Percentiles rank a stretch among this genome's conserved stretches.
These are phyloP conservation scores for Drosophila neotestacea DNA, from an alignment of 2,888 invertebrate genomes.

Conservation along the genomic window DNA sequence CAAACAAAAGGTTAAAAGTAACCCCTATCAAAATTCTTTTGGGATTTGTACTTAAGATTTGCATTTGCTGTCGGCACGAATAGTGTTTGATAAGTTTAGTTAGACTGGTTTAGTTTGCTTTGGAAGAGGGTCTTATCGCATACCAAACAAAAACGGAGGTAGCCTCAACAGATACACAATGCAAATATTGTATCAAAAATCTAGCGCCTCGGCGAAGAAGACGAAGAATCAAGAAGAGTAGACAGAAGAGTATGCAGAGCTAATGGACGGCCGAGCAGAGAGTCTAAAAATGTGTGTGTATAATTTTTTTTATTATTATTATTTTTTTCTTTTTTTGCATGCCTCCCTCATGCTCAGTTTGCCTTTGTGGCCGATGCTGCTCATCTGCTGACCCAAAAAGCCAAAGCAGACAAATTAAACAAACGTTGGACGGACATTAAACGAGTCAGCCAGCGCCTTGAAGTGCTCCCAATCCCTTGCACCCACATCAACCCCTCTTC, in stretches of 20 bases:
- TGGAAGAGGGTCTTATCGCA: slow-evolving; percentile 33
- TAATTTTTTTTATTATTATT: background rate
- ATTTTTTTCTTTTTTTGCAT: slow-evolving; percentile 45
- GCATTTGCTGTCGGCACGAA: slow-evolving; percentile 13
- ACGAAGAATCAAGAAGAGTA: background rate
- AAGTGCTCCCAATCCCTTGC: slow-evolving; percentile 60
- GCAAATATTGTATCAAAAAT: slow-evolving; percentile 46
- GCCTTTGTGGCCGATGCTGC: slow-evolving; percentile 14
- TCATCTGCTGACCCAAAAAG: slow-evolving; percentile 67
- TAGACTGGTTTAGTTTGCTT: slow-evolving; percentile 7
- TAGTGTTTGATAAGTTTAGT: slow-evolving; percentile 34
- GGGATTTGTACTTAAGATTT: slow-evolving; percentile 23
- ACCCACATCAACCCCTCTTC: background rate
- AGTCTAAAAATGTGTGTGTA: slow-evolving; percentile 23
- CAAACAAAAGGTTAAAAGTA: slow-evolving; percentile 23
- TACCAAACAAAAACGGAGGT: background rate
- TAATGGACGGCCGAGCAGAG: slow-evolving; percentile 26
- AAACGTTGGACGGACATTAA: slow-evolving; percentile 62
- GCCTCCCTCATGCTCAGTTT: slow-evolving; percentile 14
- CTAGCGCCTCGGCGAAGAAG: slow-evolving; percentile 27
- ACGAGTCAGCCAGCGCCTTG: slow-evolving; percentile 64
- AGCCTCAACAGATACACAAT: slow-evolving; percentile 41
- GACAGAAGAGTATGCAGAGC: slow-evolving; percentile 17
- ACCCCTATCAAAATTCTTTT: slow-evolving; percentile 23
- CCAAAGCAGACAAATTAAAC: slow-evolving; percentile 76